Percentiles rank a stretch among this genome's conserved stretches.
These are phyloP conservation scores for Ptilorrhoa leucosticta DNA, from an alignment of 2,113 vertebrate species.

Conservation along the genomic window DNA sequence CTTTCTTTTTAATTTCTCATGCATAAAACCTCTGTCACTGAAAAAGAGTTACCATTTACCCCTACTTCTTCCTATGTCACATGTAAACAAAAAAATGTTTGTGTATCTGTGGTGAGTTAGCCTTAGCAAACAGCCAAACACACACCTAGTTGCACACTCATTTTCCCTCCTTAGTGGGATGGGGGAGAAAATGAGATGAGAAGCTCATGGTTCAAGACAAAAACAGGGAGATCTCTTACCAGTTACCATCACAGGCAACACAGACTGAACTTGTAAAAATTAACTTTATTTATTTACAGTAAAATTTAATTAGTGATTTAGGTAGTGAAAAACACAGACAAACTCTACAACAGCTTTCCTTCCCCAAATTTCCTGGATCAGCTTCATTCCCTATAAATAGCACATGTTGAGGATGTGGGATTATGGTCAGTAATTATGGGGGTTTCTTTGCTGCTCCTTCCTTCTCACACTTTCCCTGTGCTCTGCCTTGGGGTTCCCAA, in stretches of 20 bases:
- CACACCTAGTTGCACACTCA: neutral
- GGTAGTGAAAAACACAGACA: neutral
- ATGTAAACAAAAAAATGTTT: neutral
- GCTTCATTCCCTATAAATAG: neutral
- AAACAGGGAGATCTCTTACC: neutral
- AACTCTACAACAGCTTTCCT: neutral
- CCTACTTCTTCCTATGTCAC: neutral
- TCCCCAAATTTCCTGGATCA: fast-evolving
- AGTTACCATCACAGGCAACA: fast-evolving
- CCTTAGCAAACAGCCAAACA: neutral
- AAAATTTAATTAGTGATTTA: neutral
- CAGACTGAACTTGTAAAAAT: neutral
- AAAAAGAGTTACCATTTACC: neutral
- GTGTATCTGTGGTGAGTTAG: neutral
- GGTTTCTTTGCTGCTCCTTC: neutral
- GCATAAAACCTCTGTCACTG: neutral
- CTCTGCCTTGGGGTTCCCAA: fast-evolving
- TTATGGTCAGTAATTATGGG: neutral
- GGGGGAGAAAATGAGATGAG: neutral
- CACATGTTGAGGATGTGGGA: fast-evolving
- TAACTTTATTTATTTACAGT: neutral
- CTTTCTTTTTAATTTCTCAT: neutral
- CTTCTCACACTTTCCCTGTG: neutral
- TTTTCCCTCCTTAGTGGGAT: neutral
- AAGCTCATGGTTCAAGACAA: neutral